phyloP scores from a whole-genome alignment of 2,113 vertebrate species.

The Ptychochromis oligacanthus region DNA sequence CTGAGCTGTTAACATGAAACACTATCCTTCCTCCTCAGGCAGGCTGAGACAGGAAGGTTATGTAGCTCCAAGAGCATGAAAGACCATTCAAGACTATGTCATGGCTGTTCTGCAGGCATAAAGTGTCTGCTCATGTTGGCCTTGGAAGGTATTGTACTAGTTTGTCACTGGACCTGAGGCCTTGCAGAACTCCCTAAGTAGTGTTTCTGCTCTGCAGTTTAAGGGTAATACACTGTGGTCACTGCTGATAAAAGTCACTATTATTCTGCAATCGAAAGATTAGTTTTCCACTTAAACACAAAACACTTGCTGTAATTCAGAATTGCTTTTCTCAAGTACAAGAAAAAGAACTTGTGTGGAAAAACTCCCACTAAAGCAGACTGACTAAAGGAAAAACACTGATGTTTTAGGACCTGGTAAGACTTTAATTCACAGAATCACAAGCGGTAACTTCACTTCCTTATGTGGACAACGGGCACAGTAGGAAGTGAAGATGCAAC shows the following conservation, averaged over 20 bases:
- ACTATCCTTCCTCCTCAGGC: constrained; percentile 28
- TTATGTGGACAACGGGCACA: not conserved
- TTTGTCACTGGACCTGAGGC: constrained; percentile 22
- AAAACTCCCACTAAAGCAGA: not conserved
- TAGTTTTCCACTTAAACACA: constrained; percentile 19
- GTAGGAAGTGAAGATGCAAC: not conserved
- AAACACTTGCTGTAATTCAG: not conserved
- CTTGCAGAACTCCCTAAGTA: not conserved
- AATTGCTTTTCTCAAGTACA: not conserved
- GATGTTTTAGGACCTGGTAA: not conserved
- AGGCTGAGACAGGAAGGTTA: constrained; percentile 38
- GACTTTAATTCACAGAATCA: not conserved
- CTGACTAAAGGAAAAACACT: not conserved
- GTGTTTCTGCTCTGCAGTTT: constrained; percentile 7
- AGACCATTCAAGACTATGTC: constrained; percentile 26
- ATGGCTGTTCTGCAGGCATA: constrained; percentile 8
- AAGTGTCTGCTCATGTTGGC: constrained; percentile 9
- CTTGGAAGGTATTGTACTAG: not conserved
- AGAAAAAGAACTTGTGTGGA: not conserved
- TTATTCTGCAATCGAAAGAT: not conserved
- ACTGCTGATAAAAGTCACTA: constrained; percentile 13
- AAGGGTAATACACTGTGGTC: constrained; percentile 6
- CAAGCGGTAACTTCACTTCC: not conserved
- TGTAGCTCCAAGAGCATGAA: constrained; percentile 41
- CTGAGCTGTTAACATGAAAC: constrained; percentile 46